A percentile compares a stretch with the other conserved stretches of the same genome.
phyloP scores from a whole-genome alignment of 2,797 vertebrate genomes.

The Xerus rutilus region DNA sequence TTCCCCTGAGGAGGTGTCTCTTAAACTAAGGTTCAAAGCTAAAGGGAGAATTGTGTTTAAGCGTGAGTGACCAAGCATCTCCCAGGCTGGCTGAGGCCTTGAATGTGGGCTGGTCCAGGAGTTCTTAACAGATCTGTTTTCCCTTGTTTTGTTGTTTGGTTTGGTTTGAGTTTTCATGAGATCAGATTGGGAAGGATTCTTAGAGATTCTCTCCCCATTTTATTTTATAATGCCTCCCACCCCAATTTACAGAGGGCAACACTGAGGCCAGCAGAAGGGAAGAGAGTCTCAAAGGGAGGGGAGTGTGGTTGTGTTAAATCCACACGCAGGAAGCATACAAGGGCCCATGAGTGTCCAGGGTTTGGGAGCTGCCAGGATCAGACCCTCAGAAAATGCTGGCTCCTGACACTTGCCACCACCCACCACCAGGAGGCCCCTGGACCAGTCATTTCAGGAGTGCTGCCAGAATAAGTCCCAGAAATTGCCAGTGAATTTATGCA shows the following conservation, averaged over 20 bases:
- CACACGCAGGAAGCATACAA: background rate
- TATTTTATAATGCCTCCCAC: background rate
- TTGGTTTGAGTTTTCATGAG: background rate
- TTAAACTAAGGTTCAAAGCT: background rate
- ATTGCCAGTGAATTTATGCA: background rate
- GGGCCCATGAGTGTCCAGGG: background rate
- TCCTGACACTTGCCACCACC: background rate
- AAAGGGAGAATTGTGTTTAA: background rate
- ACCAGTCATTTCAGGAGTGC: slow-evolving; percentile 6
- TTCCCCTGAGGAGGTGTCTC: background rate
- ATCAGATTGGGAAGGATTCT: background rate
- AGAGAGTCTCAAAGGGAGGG: background rate
- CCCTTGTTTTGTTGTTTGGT: background rate
- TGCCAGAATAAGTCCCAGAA: background rate
- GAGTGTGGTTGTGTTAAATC: background rate
- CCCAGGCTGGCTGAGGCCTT: background rate
- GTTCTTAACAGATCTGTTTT: background rate
- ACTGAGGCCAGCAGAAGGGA: background rate
- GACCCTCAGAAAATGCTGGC: background rate
- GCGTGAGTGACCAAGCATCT: no score
- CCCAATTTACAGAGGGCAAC: background rate
- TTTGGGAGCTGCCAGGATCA: background rate
- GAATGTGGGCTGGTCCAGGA: background rate
- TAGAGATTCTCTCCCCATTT: background rate
- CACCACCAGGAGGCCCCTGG: background rate